Conservation (phyloP, 2,888 invertebrate species). For the Gastrophysa polygoni region DNA sequence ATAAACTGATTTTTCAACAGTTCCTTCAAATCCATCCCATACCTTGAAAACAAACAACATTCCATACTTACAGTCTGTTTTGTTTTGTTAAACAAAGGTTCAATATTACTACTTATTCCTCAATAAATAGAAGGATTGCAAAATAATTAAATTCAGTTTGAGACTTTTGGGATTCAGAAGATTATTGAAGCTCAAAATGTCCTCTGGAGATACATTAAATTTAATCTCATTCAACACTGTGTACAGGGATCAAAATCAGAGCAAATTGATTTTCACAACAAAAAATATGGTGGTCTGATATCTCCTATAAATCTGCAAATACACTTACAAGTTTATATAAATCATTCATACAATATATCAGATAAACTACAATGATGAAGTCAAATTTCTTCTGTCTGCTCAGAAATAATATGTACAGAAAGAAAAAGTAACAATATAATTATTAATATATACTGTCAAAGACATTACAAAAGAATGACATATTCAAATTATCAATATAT, state of each 20-base stretch:
- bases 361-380: constrained; percentile 15
- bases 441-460: constrained; percentile 44
- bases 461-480: constrained; percentile 44
- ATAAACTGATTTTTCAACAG: background rate
- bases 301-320: background rate
- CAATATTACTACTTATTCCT: too few species aligned
- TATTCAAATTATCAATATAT: constrained; percentile 32
- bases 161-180: too few species aligned
- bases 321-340: background rate
- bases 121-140: background rate
- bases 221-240: too few species aligned
- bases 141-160: too few species aligned
- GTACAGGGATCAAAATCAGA: too few species aligned
- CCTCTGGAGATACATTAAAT: too few species aligned
- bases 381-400: constrained; percentile 10
- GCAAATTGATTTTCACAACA: background rate
- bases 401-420: constrained; percentile 33
- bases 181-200: too few species aligned
- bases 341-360: constrained; percentile 4
- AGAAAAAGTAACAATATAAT: constrained; percentile 35
- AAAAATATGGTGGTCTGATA: background rate
- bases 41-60: too few species aligned
- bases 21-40: too few species aligned
- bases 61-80: too few species aligned
- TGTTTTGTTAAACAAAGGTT: too few species aligned